Conservation (phyloP, 2,888 invertebrate species). For the Tenthredo notha region DNA sequence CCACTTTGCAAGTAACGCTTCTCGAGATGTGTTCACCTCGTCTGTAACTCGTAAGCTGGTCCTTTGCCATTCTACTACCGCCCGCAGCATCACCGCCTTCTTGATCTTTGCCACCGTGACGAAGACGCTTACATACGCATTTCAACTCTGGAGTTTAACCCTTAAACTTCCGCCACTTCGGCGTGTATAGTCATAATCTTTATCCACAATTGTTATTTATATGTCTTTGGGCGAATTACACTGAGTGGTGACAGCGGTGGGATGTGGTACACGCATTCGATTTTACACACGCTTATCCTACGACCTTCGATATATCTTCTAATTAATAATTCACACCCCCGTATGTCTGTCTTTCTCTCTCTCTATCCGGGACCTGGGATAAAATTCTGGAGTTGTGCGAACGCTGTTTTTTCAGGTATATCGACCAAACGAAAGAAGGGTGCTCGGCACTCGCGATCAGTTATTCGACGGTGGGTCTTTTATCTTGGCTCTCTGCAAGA, state of each 20-base stretch:
- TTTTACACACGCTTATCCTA: not conserved
- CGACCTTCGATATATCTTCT: not conserved
- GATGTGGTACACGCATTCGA: not conserved
- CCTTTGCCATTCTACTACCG: slow-evolving; percentile 56
- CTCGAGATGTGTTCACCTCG: slow-evolving; percentile 43
- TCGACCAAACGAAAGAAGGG: slow-evolving; percentile 1
- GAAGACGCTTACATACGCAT: not conserved
- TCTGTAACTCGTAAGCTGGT: slow-evolving; percentile 62
- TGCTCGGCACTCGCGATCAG: slow-evolving; percentile 6
- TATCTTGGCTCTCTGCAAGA: not conserved
- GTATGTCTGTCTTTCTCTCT: not conserved
- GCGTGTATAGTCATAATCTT: not conserved
- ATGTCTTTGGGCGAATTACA: not conserved
- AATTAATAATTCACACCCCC: not conserved
- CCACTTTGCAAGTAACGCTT: slow-evolving; percentile 70
- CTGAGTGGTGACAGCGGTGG: not conserved
- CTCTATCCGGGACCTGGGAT: not conserved
- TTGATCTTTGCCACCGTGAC: not conserved
- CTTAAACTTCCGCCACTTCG: not conserved
- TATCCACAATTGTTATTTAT: not conserved
- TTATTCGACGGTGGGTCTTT: slow-evolving; percentile 21
- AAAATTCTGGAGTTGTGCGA: not conserved
- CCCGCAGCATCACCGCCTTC: slow-evolving; percentile 28
- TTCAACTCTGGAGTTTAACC: not conserved
- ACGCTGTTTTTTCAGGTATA: not conserved